These are phyloP conservation scores for Camptogramma bilineatum DNA, from an alignment of 2,888 invertebrate genomes.

Conservation along the genomic window DNA sequence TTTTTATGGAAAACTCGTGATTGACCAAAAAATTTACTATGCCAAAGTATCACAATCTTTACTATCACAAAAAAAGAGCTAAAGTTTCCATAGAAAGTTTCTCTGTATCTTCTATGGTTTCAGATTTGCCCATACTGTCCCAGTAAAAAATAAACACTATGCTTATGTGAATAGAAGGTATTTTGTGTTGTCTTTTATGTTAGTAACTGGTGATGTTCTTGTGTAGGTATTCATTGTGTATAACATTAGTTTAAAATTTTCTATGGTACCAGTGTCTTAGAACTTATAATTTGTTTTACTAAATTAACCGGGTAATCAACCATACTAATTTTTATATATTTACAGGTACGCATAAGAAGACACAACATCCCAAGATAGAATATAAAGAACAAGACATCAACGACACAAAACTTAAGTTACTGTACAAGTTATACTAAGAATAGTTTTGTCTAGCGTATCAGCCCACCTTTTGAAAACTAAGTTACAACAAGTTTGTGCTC, in stretches of 20 bases:
- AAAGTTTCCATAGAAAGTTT: no score
- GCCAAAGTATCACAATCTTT: no score
- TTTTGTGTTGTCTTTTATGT: conserved; percentile 18
- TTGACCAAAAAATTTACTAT: no score
- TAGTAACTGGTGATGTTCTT: conserved; percentile 36
- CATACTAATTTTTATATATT: conserved; percentile 30
- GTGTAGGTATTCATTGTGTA: conserved; percentile 37
- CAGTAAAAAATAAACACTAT: no score
- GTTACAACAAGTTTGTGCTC: conserved; percentile 38
- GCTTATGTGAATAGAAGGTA: background rate
- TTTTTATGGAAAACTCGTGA: no score
- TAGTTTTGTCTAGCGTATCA: conserved; percentile 60
- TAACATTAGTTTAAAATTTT: conserved; percentile 47
- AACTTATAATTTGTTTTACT: conserved; percentile 29
- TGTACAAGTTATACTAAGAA: conserved; percentile 69
- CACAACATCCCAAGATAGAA: conserved; percentile 59
- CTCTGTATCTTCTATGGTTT: no score
- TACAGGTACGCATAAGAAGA: conserved; percentile 78
- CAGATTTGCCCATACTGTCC: no score
- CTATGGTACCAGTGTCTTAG: conserved; percentile 68
- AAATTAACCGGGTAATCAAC: background rate
- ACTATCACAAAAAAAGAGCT: no score
- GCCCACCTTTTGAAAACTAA: conserved; percentile 61
- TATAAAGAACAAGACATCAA: conserved; percentile 64
- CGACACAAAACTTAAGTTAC: conserved; percentile 64